Percentiles rank a stretch among this genome's conserved stretches.
Conservation (phyloP, 2,113 vertebrate species). For the Psilopsiagon aurifrons region DNA sequence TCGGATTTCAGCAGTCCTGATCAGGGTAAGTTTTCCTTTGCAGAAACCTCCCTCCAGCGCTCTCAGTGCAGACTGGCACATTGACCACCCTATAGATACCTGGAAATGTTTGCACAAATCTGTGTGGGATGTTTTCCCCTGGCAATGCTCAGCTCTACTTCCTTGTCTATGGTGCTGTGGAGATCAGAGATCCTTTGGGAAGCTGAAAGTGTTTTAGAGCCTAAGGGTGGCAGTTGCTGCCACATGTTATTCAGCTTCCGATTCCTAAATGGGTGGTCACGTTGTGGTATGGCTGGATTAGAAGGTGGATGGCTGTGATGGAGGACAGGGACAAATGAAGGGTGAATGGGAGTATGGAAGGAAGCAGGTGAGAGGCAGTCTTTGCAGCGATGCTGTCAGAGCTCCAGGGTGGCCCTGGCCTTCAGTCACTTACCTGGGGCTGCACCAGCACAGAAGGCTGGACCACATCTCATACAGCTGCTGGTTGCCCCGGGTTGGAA, state of each 20-base stretch:
- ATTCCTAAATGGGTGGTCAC: background rate
- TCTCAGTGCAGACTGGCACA: background rate
- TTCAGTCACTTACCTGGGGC: background rate
- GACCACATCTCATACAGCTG: background rate
- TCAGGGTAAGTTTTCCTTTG: background rate
- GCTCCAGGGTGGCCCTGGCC: background rate
- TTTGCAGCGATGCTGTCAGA: background rate
- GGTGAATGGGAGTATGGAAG: background rate
- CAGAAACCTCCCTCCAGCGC: background rate
- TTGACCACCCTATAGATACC: background rate
- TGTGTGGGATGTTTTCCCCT: background rate
- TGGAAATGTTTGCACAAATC: background rate
- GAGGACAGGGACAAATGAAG: background rate
- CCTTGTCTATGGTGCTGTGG: background rate
- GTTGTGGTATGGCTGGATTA: fast-evolving
- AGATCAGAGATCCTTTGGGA: background rate
- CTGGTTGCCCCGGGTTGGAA: background rate
- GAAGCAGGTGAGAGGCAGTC: background rate
- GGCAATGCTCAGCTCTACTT: background rate
- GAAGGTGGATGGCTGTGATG: background rate
- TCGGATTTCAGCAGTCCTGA: background rate
- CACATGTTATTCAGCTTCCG: background rate
- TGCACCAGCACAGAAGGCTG: background rate
- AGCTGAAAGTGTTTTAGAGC: background rate
- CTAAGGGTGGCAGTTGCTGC: background rate